A percentile compares a stretch with the other conserved stretches of the same genome.
phyloP scores from a whole-genome alignment of 2,888 invertebrate genomes.

The Caenorhabditis wallacei region DNA sequence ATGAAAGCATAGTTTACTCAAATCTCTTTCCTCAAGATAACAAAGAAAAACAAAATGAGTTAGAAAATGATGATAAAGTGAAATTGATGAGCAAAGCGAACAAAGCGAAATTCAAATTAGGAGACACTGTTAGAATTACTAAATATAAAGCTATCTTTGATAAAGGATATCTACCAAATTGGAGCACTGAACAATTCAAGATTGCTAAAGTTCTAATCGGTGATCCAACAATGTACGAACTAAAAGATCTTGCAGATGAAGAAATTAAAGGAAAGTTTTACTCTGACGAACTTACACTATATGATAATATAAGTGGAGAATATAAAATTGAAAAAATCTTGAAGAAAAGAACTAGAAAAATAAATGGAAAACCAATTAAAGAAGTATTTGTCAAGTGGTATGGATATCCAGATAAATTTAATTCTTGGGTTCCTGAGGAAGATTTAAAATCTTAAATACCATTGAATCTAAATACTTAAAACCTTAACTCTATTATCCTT shows the following conservation, averaged over 20 bases:
- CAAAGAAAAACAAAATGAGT: too few species aligned
- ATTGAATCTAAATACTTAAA: too few species aligned
- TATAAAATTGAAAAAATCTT: constrained; percentile 60
- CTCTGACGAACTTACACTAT: constrained; percentile 65
- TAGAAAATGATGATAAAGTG: too few species aligned
- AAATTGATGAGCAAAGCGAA: too few species aligned
- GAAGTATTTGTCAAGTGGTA: constrained; percentile 59
- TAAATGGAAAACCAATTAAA: constrained; percentile 11
- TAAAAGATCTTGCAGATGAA: constrained; percentile 33
- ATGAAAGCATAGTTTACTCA: constrained; percentile 42
- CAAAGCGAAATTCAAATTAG: constrained; percentile 37
- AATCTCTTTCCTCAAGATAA: background rate
- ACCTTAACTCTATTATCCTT: too few species aligned
- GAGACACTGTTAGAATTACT: constrained; percentile 58
- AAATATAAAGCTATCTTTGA: constrained; percentile 67
- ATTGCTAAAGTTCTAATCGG: constrained; percentile 46
- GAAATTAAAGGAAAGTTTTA: constrained; percentile 68
- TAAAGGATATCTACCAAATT: constrained; percentile 68
- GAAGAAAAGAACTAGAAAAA: constrained; percentile 21
- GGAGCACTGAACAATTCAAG: constrained; percentile 59
- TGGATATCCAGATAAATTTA: constrained; percentile 70
- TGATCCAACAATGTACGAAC: constrained; percentile 31
- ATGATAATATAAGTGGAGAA: constrained; percentile 59
- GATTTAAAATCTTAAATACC: constrained; percentile 63
- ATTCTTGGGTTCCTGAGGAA: constrained; percentile 56